Evolutionary conservation across 2,113 vertebrate genomes (phyloP), one percentile per base, ranked within the genome.

Genomic region (Dromaius novaehollandiae): DNA sequence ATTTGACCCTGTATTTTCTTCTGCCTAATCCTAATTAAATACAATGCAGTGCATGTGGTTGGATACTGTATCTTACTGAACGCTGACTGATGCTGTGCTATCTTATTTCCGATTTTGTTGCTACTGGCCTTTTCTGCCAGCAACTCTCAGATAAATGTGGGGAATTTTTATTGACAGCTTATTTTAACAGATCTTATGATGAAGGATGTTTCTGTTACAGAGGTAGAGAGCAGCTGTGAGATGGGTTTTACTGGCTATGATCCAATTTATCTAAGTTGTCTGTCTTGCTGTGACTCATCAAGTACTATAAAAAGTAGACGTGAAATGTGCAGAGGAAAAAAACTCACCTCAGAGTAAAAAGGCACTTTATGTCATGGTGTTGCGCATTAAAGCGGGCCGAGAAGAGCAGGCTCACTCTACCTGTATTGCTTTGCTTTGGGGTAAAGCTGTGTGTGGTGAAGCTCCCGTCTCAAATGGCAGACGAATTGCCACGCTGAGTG

Each of bases 121-220:
- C 93, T 84, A 38, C 40, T 74, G 78, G 64, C 68, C 71, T 83
- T 94, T 92, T 91, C 75, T 88, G 40, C 71, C 63, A 94, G 66
- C 75, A 87, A 11, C 36, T 74, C 40, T 69, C 75, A 87, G 74
- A 91, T 42, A 86, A 94, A 86, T 51, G 60, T 66, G 75, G 53
- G 69, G 68, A 92, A 86, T 82, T 95, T 95, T 88, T 95, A 95
- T 92, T 95, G 96, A 91, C 92, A 95, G 84, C 55, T 91, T 93
- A 82, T 96, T 96, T 94, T 82, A 95, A 81, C 84, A 73, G 75
- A 91, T 91, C 89, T 74, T 80, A 71, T 16, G 79, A 81, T 95
- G 87, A 95, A 81, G 82, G 91, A 93, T 95, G 74, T 93, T 88
- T 91, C 89, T 93, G 34, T 87, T 95, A 60, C 71, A 88, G 82